Conservation (phyloP, 92 coral and sea anemone genomes). For the Montipora capitata region DNA sequence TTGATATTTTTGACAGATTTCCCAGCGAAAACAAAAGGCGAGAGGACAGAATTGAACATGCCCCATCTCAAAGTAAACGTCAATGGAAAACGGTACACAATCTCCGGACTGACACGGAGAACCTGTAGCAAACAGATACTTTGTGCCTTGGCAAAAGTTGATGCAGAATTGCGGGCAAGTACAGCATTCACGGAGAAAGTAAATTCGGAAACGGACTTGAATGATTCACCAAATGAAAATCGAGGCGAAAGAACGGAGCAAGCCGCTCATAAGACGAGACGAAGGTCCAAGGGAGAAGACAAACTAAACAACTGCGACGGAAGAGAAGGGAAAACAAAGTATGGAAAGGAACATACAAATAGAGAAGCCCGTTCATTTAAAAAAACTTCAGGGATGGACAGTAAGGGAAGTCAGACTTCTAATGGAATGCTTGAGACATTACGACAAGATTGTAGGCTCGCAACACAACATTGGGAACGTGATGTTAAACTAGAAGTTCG, state of each 20-base stretch:
- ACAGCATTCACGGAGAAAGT: background rate
- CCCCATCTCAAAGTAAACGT: slow-evolving; percentile 85
- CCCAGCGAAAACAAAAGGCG: background rate
- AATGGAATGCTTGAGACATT: slow-evolving; percentile 52
- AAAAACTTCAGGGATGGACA: slow-evolving; percentile 21
- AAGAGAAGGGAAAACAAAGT: background rate
- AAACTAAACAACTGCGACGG: slow-evolving; percentile 16
- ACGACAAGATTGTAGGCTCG: slow-evolving; percentile 43
- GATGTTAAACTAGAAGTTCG: slow-evolving; percentile 26
- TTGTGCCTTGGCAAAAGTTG: slow-evolving; percentile 85
- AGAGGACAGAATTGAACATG: slow-evolving; percentile 47
- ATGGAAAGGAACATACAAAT: background rate
- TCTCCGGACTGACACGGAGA: slow-evolving; percentile 80
- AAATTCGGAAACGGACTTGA: background rate
- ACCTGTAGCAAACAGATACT: slow-evolving; percentile 86
- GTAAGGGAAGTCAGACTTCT: slow-evolving; percentile 34
- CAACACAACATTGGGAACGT: slow-evolving; percentile 37
- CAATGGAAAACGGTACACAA: slow-evolving; percentile 80
- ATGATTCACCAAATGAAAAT: background rate
- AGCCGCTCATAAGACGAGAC: slow-evolving; percentile 21
- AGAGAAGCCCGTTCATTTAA: slow-evolving; percentile 1
- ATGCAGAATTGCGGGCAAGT: slow-evolving; percentile 35
- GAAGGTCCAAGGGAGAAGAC: slow-evolving; percentile 35
- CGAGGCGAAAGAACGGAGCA: slow-evolving; percentile 14
- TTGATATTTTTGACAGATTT: slow-evolving; percentile 4